These are phyloP conservation scores for Podocnemis expansa DNA, from an alignment of 2,113 vertebrate genomes.

Conservation along the genomic window DNA sequence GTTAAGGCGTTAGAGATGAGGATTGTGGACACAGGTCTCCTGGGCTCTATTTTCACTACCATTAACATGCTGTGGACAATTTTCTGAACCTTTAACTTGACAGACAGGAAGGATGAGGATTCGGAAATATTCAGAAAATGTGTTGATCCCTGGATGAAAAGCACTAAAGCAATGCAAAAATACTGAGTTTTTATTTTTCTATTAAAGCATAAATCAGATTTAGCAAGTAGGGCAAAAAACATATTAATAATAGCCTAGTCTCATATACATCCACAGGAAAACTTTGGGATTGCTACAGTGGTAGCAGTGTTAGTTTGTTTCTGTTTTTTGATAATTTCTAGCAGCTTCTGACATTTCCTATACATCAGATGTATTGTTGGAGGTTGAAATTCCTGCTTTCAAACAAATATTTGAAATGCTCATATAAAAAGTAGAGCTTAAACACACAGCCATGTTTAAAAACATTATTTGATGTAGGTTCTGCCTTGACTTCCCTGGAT, in stretches of 20 bases:
- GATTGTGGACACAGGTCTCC: neutral
- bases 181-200: neutral
- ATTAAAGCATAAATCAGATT: neutral
- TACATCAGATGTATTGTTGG: too few relatives aligned
- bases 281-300: too few relatives aligned
- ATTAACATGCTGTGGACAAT: neutral
- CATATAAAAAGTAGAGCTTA: too few relatives aligned
- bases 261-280: neutral
- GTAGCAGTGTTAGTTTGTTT: too few relatives aligned
- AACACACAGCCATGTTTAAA: too few relatives aligned
- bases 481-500: too few relatives aligned
- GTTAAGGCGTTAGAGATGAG: neutral
- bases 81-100: neutral
- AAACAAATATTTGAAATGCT: too few relatives aligned
- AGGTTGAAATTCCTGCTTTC: too few relatives aligned
- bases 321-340: too few relatives aligned
- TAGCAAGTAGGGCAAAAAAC: neutral
- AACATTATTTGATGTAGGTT: too few relatives aligned
- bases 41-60: neutral
- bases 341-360: too few relatives aligned
- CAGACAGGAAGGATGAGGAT: neutral
- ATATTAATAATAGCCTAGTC: neutral
- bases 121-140: neutral
- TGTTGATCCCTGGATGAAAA: neutral
- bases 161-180: neutral